Evolutionary conservation across 1,140 invertebrate species (phyloP).

Genomic region (Coelopa frigida): DNA sequence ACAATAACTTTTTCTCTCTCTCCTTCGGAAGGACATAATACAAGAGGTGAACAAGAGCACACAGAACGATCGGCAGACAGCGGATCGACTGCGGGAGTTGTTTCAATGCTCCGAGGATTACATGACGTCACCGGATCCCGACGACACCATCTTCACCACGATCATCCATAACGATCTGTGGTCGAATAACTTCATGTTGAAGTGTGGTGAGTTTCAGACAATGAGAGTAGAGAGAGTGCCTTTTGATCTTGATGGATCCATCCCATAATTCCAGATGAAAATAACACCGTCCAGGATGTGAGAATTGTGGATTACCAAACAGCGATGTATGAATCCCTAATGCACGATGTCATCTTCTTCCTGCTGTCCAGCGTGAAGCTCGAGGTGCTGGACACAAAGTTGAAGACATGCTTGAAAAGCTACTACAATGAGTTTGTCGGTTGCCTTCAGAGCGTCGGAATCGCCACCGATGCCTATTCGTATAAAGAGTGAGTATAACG

Average conservation of each 20-base stretch:
- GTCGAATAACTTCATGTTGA: conserved; percentile 55
- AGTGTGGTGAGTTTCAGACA: conserved; percentile 35
- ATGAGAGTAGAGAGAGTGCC: no score
- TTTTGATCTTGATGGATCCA: no score
- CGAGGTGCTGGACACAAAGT: conserved; percentile 42
- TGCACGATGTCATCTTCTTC: conserved; percentile 54
- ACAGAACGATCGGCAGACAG: conserved; percentile 17
- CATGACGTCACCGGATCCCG: conserved; percentile 14
- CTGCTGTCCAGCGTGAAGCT: conserved; percentile 49
- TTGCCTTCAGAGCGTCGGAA: conserved; percentile 26
- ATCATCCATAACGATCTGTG: conserved; percentile 56
- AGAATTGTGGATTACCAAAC: conserved; percentile 61
- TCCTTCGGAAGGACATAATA: conserved; percentile 4
- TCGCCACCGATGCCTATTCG: conserved; percentile 23
- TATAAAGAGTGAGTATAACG: conserved; percentile 24
- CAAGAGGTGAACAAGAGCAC: conserved; percentile 9
- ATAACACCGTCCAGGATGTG: conserved; percentile 41
- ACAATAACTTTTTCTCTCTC: not conserved
- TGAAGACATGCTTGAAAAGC: conserved; percentile 46
- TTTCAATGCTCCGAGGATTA: conserved; percentile 14
- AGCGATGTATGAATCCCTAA: conserved; percentile 47
- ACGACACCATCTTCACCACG: conserved; percentile 45
- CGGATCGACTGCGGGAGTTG: conserved; percentile 20
- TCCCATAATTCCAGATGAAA: conserved; percentile 24
- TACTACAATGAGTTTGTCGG: conserved; percentile 50